Percentiles rank a stretch among this genome's conserved stretches.
These are phyloP conservation scores for Esox lucius DNA, from an alignment of 2,797 vertebrate genomes.

Conservation along the genomic window DNA sequence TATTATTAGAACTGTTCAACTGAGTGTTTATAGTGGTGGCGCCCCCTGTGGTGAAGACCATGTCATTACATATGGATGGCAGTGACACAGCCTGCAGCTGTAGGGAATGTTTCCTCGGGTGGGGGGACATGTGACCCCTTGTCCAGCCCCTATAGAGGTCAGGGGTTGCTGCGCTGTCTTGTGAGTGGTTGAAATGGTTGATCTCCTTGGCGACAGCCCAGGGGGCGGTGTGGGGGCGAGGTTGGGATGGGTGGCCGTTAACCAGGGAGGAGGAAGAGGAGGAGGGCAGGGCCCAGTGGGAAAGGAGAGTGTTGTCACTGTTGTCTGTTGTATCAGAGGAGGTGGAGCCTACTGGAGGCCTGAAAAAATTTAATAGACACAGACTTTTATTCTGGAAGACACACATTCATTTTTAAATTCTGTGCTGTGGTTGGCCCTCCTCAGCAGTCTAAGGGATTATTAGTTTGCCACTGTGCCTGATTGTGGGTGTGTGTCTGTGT, in stretches of 20 bases:
- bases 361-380: conserved; percentile 24
- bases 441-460: too few relatives aligned
- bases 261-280: conserved; percentile 12
- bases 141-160: conserved; percentile 33
- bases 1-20: conserved; percentile 25
- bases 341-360: conserved; percentile 48
- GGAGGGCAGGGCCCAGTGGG: conserved; percentile 64
- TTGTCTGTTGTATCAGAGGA: conserved; percentile 55
- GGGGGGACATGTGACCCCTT: conserved; percentile 32
- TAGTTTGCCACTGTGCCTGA: not conserved
- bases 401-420: not conserved
- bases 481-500: not conserved
- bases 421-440: not conserved
- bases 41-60: not conserved
- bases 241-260: not conserved
- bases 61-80: not conserved
- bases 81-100: conserved; percentile 12
- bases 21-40: not conserved
- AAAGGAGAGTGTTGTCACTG: conserved; percentile 47
- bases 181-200: conserved; percentile 47
- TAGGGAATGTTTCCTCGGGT: conserved; percentile 34
- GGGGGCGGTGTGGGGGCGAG: conserved; percentile 24
- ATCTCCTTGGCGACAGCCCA: conserved; percentile 35
- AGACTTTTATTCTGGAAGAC: not conserved
- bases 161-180: conserved; percentile 39